Evolutionary conservation across 2,113 vertebrate genomes (phyloP).

Genomic region (Ammodytes dubius): DNA sequence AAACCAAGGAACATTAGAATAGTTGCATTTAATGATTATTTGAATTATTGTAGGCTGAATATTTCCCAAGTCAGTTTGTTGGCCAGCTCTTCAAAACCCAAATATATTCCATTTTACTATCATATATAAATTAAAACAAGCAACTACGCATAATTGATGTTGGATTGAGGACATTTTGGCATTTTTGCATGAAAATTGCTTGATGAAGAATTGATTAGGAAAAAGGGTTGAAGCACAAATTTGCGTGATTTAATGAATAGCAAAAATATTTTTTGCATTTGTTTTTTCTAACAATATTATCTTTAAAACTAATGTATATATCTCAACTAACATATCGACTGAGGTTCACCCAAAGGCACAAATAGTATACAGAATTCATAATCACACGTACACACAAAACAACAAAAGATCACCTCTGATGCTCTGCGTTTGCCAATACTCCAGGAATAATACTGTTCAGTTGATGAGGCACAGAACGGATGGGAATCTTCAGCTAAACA

Average conservation of each 20-base stretch:
- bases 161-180: background rate
- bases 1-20: background rate
- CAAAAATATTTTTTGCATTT: background rate
- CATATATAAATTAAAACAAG: background rate
- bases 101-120: background rate
- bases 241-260: background rate
- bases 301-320: background rate
- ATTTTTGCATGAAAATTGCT: background rate
- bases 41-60: background rate
- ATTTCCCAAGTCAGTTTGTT: background rate
- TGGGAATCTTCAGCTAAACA: conserved; percentile 89
- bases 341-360: background rate
- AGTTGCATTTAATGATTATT: background rate
- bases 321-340: background rate
- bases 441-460: conserved; percentile 97
- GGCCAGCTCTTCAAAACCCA: background rate
- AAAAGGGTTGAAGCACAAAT: background rate
- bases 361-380: background rate
- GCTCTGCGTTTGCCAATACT: conserved; percentile 98
- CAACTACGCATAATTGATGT: background rate
- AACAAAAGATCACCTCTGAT: conserved; percentile 88
- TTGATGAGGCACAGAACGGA: conserved; percentile 93
- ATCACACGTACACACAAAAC: background rate
- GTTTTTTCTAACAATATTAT: background rate
- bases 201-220: background rate